Base-by-base conservation (phyloP, 1,140 invertebrate genomes). In the Hylaeus anthracinus region DNA sequence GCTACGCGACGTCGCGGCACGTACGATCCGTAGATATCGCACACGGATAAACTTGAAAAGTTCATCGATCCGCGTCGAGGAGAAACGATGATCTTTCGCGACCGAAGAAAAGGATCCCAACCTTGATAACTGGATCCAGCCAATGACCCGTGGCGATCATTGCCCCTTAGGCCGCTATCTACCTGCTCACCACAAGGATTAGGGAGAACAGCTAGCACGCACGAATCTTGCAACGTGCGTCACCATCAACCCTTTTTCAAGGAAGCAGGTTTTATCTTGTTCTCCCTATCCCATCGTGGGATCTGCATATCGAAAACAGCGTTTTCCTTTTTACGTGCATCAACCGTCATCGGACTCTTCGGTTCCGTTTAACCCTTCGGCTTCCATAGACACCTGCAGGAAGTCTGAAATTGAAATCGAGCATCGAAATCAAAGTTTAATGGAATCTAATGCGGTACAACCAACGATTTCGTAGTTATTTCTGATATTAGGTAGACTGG, bases 101-200 rank as follows among this genome's bases (percentile, higher is more conserved):
- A 79, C 72, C 71, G 66, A 89, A 83, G 86, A 83, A 87, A 87
- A 87, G 83, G 87, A 89, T 87, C 81, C 67, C 72, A 89, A 88
- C 88, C 88, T 89, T 89, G 88, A 85, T 89, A 88, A 88, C 87
- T 89, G 88, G 88, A 89, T 88, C 77, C 86, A 87, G 88, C 75
- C 88, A 89, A 88, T 84, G 88, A 89, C 86, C 88, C 83, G 72
- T 79, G 74, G 69, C 81, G 85, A 86, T 89, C 88, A 75, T 88
- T 88, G 82, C 86, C 72, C 86, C 77, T 65, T 79, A 71, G 67
- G 60, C 65, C 61, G 73, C 72, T 77, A 79, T 75, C 77, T 86
- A 72, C 73, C 73, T 84, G 67, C 58, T 79, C 56, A 56, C 53
- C 63, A 71, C 48, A 74, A 72, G 77, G 78, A 78, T 87, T 88